Conservation (phyloP, 2,113 vertebrate species). For the Mus spicilegus region DNA sequence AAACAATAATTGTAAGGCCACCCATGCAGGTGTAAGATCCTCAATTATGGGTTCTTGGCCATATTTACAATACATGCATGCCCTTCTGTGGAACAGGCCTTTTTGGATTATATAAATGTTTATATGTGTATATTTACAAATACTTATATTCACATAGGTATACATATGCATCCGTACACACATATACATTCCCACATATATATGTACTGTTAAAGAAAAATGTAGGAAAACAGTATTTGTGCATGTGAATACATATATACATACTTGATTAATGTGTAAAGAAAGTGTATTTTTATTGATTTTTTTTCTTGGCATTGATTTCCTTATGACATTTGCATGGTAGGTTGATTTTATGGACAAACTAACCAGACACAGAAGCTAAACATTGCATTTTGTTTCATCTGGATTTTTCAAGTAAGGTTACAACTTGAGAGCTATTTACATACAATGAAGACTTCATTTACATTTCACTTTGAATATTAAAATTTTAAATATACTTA, state of each 20-base stretch:
- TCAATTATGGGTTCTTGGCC: not conserved
- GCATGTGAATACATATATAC: not conserved
- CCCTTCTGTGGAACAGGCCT: not conserved
- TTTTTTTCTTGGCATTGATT: not conserved
- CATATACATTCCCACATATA: too few species aligned
- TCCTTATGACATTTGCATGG: not conserved
- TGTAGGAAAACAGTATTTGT: not conserved
- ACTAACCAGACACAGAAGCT: conserved; percentile 2
- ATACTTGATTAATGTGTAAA: not conserved
- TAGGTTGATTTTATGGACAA: not conserved
- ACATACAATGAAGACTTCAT: conserved; percentile 11
- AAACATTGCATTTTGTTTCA: not conserved
- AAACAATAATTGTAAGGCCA: not conserved
- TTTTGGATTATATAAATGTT: not conserved
- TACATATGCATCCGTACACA: not conserved
- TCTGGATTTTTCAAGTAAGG: not conserved
- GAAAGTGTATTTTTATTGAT: not conserved
- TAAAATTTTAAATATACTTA: conserved; percentile 26
- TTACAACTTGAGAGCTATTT: not conserved
- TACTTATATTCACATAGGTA: not conserved
- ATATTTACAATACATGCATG: not conserved
- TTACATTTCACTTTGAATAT: conserved; percentile 45
- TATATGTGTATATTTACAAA: not conserved
- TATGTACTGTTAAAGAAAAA: not conserved
- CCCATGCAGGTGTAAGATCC: not conserved